phyloP scores from a whole-genome alignment of 1,140 invertebrate genomes.

The Armadillidium nasatum region DNA sequence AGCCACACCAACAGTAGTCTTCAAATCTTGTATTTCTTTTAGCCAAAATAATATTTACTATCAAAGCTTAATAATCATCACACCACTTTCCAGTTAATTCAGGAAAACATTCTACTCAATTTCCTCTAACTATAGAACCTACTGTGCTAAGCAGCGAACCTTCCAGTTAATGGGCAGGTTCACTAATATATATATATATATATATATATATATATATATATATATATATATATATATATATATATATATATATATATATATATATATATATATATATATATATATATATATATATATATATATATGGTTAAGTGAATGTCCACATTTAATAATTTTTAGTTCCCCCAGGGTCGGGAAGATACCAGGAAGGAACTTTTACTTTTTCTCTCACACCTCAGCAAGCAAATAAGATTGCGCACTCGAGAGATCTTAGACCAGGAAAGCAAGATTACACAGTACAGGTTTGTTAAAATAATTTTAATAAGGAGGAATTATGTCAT shows the following conservation, averaged over 20 bases:
- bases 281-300: slow-evolving; percentile 16
- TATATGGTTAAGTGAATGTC: background rate
- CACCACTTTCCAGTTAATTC: no score
- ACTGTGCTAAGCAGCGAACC: no score
- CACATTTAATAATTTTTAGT: slow-evolving; percentile 28
- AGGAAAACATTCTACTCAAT: no score
- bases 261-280: slow-evolving; percentile 22
- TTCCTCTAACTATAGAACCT: no score
- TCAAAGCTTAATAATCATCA: no score
- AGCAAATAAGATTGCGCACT: slow-evolving; percentile 56
- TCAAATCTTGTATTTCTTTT: no score
- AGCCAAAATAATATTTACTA: no score
- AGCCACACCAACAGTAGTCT: no score
- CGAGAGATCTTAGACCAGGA: slow-evolving; percentile 47
- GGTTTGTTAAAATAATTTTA: slow-evolving; percentile 50
- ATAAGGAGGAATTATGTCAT: no score
- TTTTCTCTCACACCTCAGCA: slow-evolving; percentile 91
- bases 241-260: slow-evolving; percentile 22
- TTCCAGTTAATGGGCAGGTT: no score
- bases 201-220: no score
- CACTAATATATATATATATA: slow-evolving; percentile 3
- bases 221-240: slow-evolving; percentile 20
- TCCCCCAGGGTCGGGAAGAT: slow-evolving; percentile 46
- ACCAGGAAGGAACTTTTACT: slow-evolving; percentile 77
- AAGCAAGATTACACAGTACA: slow-evolving; percentile 75